phyloP scores from a whole-genome alignment of 2,797 vertebrate genomes.

The Emydoidea blandingii region DNA sequence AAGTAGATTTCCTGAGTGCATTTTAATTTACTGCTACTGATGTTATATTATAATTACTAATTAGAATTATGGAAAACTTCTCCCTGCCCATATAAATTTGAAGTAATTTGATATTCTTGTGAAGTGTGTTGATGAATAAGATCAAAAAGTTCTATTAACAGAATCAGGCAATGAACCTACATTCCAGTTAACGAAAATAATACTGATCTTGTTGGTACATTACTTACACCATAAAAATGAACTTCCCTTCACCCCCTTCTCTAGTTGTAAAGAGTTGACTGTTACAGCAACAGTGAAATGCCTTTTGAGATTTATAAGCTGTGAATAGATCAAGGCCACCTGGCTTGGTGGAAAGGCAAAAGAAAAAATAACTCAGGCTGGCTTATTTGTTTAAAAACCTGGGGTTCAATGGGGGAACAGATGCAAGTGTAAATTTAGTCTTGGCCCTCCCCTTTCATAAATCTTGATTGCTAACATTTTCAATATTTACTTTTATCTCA shows the following conservation, averaged over 20 bases:
- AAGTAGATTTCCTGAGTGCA: neutral
- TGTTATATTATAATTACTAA: neutral
- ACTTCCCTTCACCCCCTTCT: rapidly evolving
- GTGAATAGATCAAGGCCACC: neutral
- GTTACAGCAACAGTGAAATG: neutral
- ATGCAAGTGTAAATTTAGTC: neutral
- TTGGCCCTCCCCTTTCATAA: neutral
- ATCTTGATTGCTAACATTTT: neutral
- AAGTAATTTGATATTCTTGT: neutral
- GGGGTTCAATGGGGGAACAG: neutral
- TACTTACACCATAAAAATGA: neutral
- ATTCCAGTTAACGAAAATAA: neutral
- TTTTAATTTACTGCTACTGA: neutral
- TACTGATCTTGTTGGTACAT: rapidly evolving
- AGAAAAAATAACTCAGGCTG: neutral
- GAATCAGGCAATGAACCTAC: neutral
- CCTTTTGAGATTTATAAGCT: neutral
- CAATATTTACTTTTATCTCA: neutral
- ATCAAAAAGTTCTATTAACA: neutral
- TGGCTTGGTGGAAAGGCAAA: neutral
- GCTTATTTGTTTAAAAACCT: neutral
- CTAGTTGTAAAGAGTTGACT: neutral
- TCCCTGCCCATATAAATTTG: neutral
- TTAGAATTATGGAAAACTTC: neutral
- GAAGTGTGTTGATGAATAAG: neutral